Evolutionary conservation across 2,797 vertebrate genomes (phyloP).

Genomic region (Hipposideros larvatus): DNA sequence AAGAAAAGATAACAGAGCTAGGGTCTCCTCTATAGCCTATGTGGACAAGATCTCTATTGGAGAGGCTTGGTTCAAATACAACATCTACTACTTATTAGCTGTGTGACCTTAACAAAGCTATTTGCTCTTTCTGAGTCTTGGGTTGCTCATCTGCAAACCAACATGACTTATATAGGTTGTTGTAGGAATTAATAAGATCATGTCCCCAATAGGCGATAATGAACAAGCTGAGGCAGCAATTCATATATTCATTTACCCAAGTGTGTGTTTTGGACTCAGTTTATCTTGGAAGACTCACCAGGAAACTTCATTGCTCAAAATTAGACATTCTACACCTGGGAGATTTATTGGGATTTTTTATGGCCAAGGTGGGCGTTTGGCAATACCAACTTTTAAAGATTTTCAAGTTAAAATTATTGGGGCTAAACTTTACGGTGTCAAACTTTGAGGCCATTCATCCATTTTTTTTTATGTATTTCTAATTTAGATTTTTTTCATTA

Average conservation of each 20-base stretch:
- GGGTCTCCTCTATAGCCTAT: neutral
- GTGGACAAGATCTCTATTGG: neutral
- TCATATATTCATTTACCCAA: constrained; percentile 43
- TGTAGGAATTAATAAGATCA: neutral
- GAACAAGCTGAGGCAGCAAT: neutral
- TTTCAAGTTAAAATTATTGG: constrained; percentile 74
- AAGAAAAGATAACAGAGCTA: neutral
- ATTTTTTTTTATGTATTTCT: neutral
- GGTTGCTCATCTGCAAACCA: constrained; percentile 53
- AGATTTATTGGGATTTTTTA: constrained; percentile 69
- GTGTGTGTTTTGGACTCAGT: constrained; percentile 61
- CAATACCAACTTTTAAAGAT: constrained; percentile 27
- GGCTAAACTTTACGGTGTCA: neutral
- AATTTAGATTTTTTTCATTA: neutral
- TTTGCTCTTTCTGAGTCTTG: neutral
- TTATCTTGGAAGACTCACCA: constrained; percentile 64
- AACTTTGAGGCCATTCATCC: constrained; percentile 43
- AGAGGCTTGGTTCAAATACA: neutral
- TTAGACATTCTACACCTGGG: constrained; percentile 64
- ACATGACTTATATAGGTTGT: neutral
- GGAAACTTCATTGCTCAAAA: constrained; percentile 66
- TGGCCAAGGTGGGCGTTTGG: constrained; percentile 56
- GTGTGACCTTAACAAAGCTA: neutral
- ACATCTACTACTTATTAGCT: neutral
- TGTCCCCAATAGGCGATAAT: neutral